Conservation (phyloP, 2,888 invertebrate genomes). For the Tiliacea citrago region DNA sequence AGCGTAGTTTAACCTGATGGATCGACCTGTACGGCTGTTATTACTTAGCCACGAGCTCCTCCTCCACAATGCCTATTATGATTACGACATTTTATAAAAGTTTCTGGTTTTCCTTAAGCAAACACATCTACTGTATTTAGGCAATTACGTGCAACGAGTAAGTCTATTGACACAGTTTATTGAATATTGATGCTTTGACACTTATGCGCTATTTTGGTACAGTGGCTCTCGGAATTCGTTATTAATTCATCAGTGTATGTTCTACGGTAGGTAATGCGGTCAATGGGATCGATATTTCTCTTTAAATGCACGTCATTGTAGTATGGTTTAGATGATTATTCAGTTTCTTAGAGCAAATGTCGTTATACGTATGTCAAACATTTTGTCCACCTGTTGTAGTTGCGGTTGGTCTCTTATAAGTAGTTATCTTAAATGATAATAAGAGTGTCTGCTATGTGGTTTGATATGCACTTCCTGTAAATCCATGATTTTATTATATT, state of each 20-base stretch:
- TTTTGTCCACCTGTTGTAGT: not conserved
- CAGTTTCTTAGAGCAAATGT: not conserved
- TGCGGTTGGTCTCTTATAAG: not conserved
- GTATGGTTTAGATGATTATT: not conserved
- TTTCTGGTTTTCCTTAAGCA: not conserved
- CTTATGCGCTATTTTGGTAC: conserved; percentile 39
- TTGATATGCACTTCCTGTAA: no score
- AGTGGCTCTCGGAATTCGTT: conserved; percentile 16
- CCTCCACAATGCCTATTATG: no score
- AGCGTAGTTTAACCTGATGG: no score
- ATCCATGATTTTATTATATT: no score
- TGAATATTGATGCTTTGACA: not conserved
- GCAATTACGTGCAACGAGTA: not conserved
- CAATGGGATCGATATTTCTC: conserved; percentile 35
- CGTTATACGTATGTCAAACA: no score
- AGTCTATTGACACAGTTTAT: not conserved
- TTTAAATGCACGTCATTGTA: not conserved
- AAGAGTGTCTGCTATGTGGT: no score
- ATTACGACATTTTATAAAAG: not conserved
- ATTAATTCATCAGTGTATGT: conserved; percentile 33
- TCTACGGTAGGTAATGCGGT: conserved; percentile 7
- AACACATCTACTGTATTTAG: not conserved
- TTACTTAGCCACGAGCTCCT: no score
- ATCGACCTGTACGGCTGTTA: no score
- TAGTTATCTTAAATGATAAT: no score